Evolutionary conservation across 2,888 invertebrate species (phyloP).

Genomic region (Spicauda simplicius): DNA sequence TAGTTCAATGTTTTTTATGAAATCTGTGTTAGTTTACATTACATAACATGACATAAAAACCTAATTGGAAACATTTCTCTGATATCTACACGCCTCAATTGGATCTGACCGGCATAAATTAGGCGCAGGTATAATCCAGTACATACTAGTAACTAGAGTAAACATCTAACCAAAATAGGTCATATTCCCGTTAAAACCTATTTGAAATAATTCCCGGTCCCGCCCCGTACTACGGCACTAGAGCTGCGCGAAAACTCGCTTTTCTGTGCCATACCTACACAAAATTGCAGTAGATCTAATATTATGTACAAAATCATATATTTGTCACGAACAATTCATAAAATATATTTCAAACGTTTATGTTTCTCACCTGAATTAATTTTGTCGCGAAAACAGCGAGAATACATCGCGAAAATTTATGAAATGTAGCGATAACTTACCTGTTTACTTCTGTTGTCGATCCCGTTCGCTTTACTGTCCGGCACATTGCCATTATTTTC

Average conservation of each 20-base stretch:
- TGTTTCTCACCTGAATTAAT: background rate
- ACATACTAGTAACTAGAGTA: background rate
- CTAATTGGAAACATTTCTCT: background rate
- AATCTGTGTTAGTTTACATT: background rate
- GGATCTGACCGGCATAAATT: background rate
- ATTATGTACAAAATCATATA: background rate
- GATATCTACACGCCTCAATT: background rate
- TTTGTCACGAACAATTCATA: background rate
- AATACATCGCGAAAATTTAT: constrained; percentile 52
- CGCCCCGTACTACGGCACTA: constrained; percentile 49
- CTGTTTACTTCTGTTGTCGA: constrained; percentile 86
- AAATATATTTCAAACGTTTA: background rate
- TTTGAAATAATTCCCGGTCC: constrained; percentile 58
- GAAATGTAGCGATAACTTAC: constrained; percentile 62
- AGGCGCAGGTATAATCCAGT: background rate
- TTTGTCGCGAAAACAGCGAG: constrained; percentile 40
- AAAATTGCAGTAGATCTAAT: background rate
- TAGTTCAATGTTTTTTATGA: no score
- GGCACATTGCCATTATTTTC: constrained; percentile 81
- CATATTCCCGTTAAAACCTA: constrained; percentile 71
- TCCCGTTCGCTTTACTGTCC: constrained; percentile 83
- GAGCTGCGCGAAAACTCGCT: constrained; percentile 71
- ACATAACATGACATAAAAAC: background rate
- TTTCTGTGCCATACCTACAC: constrained; percentile 40
- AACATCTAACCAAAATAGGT: constrained; percentile 65